Evolutionary conservation across 2,797 vertebrate species (phyloP), one percentile per base, ranked within the genome.

Genomic region (Arctocebus calabarensis): DNA sequence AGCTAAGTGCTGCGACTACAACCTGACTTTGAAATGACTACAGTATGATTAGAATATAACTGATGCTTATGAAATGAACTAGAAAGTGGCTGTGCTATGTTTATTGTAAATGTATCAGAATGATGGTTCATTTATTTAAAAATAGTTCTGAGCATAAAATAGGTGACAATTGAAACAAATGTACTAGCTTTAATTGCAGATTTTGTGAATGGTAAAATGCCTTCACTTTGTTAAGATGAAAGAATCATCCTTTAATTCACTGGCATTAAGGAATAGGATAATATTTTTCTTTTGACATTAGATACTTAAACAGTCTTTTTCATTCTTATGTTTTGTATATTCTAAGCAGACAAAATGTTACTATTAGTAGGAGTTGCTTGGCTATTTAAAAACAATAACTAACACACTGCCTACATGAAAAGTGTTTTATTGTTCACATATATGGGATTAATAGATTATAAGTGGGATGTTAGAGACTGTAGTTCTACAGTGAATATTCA

Each of bases 11-110:
- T 98, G 95, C 34, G 82, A 98, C 96, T 98, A 97, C 97, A 98
- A 96, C 97, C 94, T 97, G 98, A 98, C 97, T 98, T 98, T 98
- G 98, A 98, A 98, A 98, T 94, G 93, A 97, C 96, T 98, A 93
- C 34, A 74, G 90, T 97, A 98, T 98, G 97, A 98, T 98, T 97
- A 98, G 97, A 98, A 97, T 89, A 84, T 96, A 96, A 94, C 94
- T 96, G 89, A 96, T 97, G 94, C 82, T 97, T 94, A 88, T 75
- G 95, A 97, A 97, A 97, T 92, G 96, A 97, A 88, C 95, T 97
- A 97, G 93, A 98, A 98, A 98, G 94, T 6, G 95, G 93, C 94
- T 90, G 88, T 88, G 90, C 97, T 97, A 88, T 96, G 94, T 95
- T 97, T 88, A 93, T 78, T 96, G 88, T 96, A 95, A 94, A 81